A percentile compares a stretch with the other conserved stretches of the same genome.
Conservation (phyloP, 2,888 invertebrate species). For the Eupeodes luniger region DNA sequence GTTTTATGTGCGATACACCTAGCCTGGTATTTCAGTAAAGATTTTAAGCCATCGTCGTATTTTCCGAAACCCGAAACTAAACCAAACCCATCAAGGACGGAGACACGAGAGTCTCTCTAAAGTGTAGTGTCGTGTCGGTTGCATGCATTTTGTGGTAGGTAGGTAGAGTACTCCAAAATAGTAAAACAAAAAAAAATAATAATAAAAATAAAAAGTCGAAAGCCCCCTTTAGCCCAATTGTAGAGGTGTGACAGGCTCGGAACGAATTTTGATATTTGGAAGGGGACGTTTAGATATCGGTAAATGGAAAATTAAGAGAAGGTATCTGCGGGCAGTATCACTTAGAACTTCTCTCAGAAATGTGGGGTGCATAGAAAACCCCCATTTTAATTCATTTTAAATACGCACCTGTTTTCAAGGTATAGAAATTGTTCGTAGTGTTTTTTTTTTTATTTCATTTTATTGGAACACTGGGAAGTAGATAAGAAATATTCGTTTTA, state of each 20-base stretch:
- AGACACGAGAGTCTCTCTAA: conserved; percentile 17
- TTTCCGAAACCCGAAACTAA: conserved; percentile 22
- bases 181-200: conserved; percentile 42
- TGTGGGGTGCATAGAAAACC: too few species aligned
- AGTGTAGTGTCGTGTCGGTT: conserved; percentile 44
- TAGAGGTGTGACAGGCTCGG: not conserved
- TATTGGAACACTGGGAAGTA: not conserved
- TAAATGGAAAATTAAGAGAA: too few species aligned
- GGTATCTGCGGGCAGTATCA: too few species aligned
- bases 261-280: too few species aligned
- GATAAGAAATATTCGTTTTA: not conserved
- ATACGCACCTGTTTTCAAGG: not conserved
- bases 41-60: conserved; percentile 58
- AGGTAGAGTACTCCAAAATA: conserved; percentile 14
- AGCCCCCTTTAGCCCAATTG: conserved; percentile 51
- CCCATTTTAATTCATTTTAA: not conserved
- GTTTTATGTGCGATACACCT: conserved; percentile 33
- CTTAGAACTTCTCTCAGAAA: too few species aligned
- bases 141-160: conserved; percentile 54
- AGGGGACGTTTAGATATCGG: not conserved
- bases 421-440: not conserved
- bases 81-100: conserved; percentile 33
- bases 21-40: conserved; percentile 30
- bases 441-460: conserved; percentile 39
- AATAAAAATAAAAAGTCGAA: conserved; percentile 22